Percentiles rank a stretch among this genome's conserved stretches.
Evolutionary conservation across 2,888 invertebrate genomes (phyloP).

Genomic region (Lagria hirta): DNA sequence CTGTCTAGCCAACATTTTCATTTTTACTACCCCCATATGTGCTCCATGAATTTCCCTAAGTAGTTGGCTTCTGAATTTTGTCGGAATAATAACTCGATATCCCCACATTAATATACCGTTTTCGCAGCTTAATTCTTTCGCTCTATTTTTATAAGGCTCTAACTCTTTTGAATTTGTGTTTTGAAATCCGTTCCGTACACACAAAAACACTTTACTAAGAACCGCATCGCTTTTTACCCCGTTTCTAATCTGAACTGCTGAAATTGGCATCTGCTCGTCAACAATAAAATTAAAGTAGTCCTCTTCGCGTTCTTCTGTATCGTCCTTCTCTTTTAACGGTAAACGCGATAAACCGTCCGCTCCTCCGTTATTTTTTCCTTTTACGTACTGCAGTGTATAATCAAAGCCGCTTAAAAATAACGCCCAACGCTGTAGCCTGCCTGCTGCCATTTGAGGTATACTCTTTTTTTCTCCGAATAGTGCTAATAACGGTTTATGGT

Average conservation of each 20-base stretch:
- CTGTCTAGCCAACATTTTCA: too few relatives aligned
- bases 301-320: slow-evolving; percentile 2
- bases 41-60: too few relatives aligned
- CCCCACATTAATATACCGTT: too few relatives aligned
- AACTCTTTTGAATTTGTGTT: too few relatives aligned
- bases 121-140: too few relatives aligned
- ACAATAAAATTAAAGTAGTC: too few relatives aligned
- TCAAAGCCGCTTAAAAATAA: slow-evolving; percentile 19
- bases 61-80: too few relatives aligned
- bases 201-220: slow-evolving; percentile 6
- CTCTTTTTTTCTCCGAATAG: slow-evolving; percentile 18
- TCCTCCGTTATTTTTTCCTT: slow-evolving; percentile 15
- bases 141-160: too few relatives aligned
- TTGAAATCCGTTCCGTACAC: slow-evolving; percentile 9
- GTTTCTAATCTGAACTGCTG: background rate
- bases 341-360: too few relatives aligned
- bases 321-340: slow-evolving; percentile 6
- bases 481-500: slow-evolving; percentile 21
- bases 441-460: slow-evolving; percentile 19
- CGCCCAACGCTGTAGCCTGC: slow-evolving; percentile 27
- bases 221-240: slow-evolving; percentile 1
- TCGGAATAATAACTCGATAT: too few relatives aligned
- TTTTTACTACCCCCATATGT: too few relatives aligned
- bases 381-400: slow-evolving; percentile 22
- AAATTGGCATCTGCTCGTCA: too few relatives aligned